Conservation (phyloP, 1,140 invertebrate genomes). For the Mesaphorura yosii region DNA sequence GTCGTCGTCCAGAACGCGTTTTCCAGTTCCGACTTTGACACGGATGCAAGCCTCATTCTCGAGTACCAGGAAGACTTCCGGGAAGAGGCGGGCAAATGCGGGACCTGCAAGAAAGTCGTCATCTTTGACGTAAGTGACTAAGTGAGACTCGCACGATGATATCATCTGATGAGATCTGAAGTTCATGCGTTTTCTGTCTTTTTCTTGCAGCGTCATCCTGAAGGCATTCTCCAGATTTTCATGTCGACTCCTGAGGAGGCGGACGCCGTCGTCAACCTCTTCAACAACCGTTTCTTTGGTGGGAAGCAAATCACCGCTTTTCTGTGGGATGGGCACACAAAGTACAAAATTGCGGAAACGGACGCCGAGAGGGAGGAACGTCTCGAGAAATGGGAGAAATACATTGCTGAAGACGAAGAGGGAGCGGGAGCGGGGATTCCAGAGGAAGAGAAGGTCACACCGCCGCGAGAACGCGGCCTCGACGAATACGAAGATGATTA, state of each 20-base stretch:
- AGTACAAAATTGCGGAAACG: constrained; percentile 66
- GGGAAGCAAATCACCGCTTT: constrained; percentile 70
- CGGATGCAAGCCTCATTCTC: constrained; percentile 71
- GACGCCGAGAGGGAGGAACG: constrained; percentile 72
- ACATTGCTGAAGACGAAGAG: constrained; percentile 49
- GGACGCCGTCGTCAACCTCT: constrained; percentile 70
- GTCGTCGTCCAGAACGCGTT: constrained; percentile 94
- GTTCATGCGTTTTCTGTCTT: constrained; percentile 8
- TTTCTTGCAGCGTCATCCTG: constrained; percentile 62
- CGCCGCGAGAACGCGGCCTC: neutral
- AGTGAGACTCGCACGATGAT: neutral
- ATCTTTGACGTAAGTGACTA: constrained; percentile 77
- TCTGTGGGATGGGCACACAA: constrained; percentile 87
- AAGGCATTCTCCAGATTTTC: constrained; percentile 83
- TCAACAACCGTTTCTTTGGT: constrained; percentile 87
- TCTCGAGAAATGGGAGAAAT: constrained; percentile 78
- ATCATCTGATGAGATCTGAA: neutral
- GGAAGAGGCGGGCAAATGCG: constrained; percentile 81
- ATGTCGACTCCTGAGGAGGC: constrained; percentile 85
- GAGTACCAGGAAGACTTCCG: constrained; percentile 84
- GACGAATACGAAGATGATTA: neutral
- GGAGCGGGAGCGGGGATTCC: neutral
- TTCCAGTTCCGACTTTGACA: constrained; percentile 76
- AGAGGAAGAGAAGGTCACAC: neutral
- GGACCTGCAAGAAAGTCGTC: constrained; percentile 79